Percentiles rank a stretch among this genome's conserved stretches.
Conservation (phyloP, 2,888 invertebrate species). For the Nomada fabriciana region DNA sequence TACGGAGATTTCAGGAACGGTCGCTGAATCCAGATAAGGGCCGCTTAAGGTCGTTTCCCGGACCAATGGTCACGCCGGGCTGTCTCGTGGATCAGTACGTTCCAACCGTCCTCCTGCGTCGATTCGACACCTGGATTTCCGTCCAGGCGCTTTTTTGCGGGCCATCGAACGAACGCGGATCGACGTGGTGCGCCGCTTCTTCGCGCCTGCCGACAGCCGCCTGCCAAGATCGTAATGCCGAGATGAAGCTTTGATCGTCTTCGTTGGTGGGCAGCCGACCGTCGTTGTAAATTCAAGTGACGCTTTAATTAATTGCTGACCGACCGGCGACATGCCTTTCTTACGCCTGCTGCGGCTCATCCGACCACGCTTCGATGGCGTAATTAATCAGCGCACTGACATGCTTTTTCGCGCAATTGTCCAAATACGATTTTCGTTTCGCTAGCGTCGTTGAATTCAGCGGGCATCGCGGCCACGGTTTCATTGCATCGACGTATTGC, state of each 20-base stretch:
- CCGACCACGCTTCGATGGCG: slow-evolving; percentile 56
- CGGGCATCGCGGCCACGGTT: slow-evolving; percentile 15
- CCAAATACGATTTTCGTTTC: slow-evolving; percentile 58
- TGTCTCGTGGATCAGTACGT: slow-evolving; percentile 48
- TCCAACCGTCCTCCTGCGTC: slow-evolving; percentile 36
- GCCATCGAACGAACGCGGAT: slow-evolving; percentile 32
- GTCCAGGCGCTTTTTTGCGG: slow-evolving; percentile 49
- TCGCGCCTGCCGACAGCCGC: slow-evolving; percentile 69
- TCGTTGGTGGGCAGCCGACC: slow-evolving; percentile 65
- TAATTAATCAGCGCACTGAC: slow-evolving; percentile 69
- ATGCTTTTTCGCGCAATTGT: slow-evolving; percentile 63
- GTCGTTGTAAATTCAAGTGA: slow-evolving; percentile 74
- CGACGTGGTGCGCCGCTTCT: slow-evolving; percentile 53
- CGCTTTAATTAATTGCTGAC: slow-evolving; percentile 71
- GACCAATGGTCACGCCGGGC: slow-evolving; percentile 52
- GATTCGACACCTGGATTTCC: slow-evolving; percentile 71
- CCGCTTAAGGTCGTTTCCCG: slow-evolving; percentile 50
- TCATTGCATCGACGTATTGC: slow-evolving; percentile 12
- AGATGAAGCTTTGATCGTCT: slow-evolving; percentile 63
- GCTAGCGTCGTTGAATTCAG: slow-evolving; percentile 13
- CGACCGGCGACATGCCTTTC: slow-evolving; percentile 62
- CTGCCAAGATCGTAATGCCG: slow-evolving; percentile 51
- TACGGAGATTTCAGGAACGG: slow-evolving; percentile 60
- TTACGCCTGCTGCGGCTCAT: slow-evolving; percentile 55
- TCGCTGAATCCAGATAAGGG: slow-evolving; percentile 58